Evolutionary conservation across 2,797 vertebrate species (phyloP), one percentile per base, ranked within the genome.

Genomic region (Otolemur crassicaudatus): DNA sequence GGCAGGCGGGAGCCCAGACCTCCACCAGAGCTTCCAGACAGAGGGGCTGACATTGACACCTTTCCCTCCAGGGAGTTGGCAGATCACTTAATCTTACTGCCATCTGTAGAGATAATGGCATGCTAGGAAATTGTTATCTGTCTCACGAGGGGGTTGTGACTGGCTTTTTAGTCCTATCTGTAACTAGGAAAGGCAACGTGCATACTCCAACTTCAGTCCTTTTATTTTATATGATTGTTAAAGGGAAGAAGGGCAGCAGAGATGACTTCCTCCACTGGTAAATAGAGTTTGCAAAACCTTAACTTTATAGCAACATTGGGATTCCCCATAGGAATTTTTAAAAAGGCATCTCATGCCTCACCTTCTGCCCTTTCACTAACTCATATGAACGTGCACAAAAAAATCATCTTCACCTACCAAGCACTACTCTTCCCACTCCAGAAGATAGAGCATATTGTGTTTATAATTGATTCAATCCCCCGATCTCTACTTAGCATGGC

Each of bases 111-210:
- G 86, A 85, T 85, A 97, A 90, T 76, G 75, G 34, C 49, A 67
- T 81, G 17, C 58, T 67, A 72, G 46, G 43, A 46, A 87, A 90
- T 14, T 86, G 72, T 46, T 82, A n/a, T 43, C 37, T 87, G 10
- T 90, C 84, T 27, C 70, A 58, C 37, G 58, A 67, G 81, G 61
- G 20, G 17, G 19, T 63, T 87, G 16, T 84, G 75, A 31, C 25
- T 67, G 82, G 53, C 67, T 83, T 96, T 92, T 93, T 69, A 79
- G 69, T n/a, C 94, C 16, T 76, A 84, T 67, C 69, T 93, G 16
- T 49, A 85, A 69, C 31, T 80, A 93, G 46, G 40, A 79, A 77
- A 89, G 75, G 12, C 86, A 75, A 27, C 56, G 43, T 70, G 65
- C 56, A 49, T 58, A 46, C 37, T 72, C 56, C 29, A 69, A 93